Base-by-base conservation (phyloP, 2,888 invertebrate genomes). In the Bhutanitis thaidina region DNA sequence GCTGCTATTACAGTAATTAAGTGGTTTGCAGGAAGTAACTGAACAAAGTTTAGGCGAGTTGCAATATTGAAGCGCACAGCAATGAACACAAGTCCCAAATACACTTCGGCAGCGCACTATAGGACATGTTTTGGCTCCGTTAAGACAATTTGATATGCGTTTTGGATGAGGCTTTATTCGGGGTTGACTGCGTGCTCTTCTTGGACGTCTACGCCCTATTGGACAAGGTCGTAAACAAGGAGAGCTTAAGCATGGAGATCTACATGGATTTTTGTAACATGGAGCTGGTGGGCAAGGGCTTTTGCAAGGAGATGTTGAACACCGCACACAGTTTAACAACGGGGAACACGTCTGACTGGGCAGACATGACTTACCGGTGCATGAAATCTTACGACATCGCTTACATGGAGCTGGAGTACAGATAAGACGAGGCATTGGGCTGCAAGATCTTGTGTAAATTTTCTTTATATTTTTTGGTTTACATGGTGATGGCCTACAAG, bases 221-320 rank as follows among this genome's bases (percentile, higher is more conserved):
- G 78, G 77, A 53, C 87, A 86, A 2, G 73, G 78, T 10, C 75
- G 69, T 30, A 81, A 43, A 44, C 86, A 85, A 7, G 80, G 82
- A 7, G 76, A 70, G 57, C 77, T 79, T 52, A 58, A 69, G 56
- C 81, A 82, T 16, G 74, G 71, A 27, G 53, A 43, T 15, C 54
- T 48, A 41, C 72, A 71, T 25, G 69, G 67, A 44, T 59, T 45
- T 27, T 16, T 41, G 44, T 55, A 59, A 38, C 58, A 60, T 34
- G 62, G 54, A 14, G 62, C 53, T 4, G 55, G 54, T 43, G 20
- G n/a, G 27, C 27, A n/a, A 15, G 39, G 47, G 12, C 34, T 34
- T 34, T 7, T 34, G 12, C 34, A 34, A 2, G 16, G 25, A 34
- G 12, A 16, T 52, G 43, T 34, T 37, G 39, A n/a, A 14, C 13